phyloP scores from a whole-genome alignment of 2,888 invertebrate genomes.

The Embidobia sp. region DNA sequence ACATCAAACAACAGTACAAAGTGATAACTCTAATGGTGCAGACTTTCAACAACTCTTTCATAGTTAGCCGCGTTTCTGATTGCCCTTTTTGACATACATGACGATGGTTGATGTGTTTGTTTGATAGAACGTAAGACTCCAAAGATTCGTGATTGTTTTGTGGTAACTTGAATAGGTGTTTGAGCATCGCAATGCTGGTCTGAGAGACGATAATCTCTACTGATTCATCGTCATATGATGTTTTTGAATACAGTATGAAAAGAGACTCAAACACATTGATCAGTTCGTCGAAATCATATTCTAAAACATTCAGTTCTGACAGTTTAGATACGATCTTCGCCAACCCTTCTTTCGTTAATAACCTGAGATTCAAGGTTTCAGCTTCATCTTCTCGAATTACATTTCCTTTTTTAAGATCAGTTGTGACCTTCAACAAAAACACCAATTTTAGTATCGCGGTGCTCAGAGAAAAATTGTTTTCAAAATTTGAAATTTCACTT shows the following conservation, averaged over 20 bases:
- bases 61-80: constrained; percentile 19
- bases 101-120: constrained; percentile 31
- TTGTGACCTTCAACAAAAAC: constrained; percentile 69
- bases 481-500: constrained; percentile 8
- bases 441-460: constrained; percentile 68
- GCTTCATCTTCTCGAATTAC: constrained; percentile 64
- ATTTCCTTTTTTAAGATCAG: constrained; percentile 70
- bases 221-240: constrained; percentile 21
- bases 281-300: constrained; percentile 59
- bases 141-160: constrained; percentile 4
- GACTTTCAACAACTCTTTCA: constrained; percentile 68
- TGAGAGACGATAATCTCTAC: constrained; percentile 26
- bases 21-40: constrained; percentile 71
- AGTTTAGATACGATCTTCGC: constrained; percentile 62
- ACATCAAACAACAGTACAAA: constrained; percentile 69
- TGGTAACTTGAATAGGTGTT: constrained; percentile 34
- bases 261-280: constrained; percentile 53
- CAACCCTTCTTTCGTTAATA: constrained; percentile 64
- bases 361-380: constrained; percentile 55
- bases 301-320: constrained; percentile 52
- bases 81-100: constrained; percentile 19
- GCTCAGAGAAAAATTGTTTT: constrained; percentile 55
- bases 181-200: constrained; percentile 40
- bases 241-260: constrained; percentile 44
- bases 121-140: background rate